Evolutionary conservation across 2,797 vertebrate species (phyloP).

Genomic region (Gila robusta): DNA sequence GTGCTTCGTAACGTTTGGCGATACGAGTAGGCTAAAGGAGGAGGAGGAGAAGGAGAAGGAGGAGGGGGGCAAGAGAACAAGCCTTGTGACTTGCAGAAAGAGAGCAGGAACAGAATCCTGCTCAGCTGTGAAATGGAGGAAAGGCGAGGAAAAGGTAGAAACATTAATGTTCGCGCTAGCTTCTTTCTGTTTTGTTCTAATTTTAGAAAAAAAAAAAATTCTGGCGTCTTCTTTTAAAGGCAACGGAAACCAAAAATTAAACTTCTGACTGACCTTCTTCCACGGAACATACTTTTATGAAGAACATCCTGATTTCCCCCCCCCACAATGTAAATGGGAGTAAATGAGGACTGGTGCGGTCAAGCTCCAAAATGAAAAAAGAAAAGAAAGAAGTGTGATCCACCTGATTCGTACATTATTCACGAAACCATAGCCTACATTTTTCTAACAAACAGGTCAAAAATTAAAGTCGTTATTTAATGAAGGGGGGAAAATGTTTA

Average conservation of each 20-base stretch:
- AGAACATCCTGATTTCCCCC: background rate
- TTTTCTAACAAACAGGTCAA: background rate
- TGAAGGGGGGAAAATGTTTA: background rate
- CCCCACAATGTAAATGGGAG: background rate
- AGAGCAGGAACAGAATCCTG: constrained; percentile 38
- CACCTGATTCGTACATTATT: background rate
- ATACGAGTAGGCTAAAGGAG: background rate
- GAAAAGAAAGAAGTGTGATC: background rate
- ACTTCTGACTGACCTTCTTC: background rate
- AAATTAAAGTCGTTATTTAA: background rate
- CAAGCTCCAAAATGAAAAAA: background rate
- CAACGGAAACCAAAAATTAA: background rate
- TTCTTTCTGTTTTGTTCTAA: background rate
- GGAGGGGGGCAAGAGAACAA: background rate
- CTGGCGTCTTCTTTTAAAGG: background rate
- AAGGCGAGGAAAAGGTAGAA: constrained; percentile 36
- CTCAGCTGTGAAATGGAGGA: constrained; percentile 53
- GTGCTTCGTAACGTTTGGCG: constrained; percentile 19
- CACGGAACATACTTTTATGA: background rate
- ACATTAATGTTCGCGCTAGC: background rate
- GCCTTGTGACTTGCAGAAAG: constrained; percentile 50
- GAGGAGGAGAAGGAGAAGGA: background rate
- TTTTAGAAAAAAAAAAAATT: background rate
- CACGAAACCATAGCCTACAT: background rate
- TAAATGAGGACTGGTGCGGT: background rate